A percentile compares a stretch with the other conserved stretches of the same genome.
Evolutionary conservation across 2,797 vertebrate species (phyloP).

Genomic region (Dallia pectoralis): DNA sequence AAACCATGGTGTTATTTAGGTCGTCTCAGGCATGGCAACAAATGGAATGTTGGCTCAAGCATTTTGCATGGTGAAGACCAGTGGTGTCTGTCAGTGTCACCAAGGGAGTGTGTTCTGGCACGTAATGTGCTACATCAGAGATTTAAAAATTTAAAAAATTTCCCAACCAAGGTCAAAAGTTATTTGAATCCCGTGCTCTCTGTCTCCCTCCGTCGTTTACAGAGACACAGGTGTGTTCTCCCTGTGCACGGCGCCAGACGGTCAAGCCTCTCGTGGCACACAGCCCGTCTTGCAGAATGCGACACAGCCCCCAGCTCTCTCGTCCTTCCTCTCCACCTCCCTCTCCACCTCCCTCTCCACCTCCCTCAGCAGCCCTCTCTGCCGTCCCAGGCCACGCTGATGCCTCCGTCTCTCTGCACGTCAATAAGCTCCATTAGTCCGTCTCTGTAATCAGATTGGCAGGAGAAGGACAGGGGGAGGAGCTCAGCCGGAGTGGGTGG

Average conservation of each 20-base stretch:
- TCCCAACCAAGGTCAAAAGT: not conserved
- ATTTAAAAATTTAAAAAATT: not conserved
- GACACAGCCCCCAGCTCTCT: slow-evolving; percentile 51
- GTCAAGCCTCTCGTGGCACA: not conserved
- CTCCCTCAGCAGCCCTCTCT: slow-evolving; percentile 27
- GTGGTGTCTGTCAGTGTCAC: not conserved
- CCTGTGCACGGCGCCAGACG: too few relatives aligned
- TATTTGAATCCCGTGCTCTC: not conserved
- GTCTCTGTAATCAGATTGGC: slow-evolving; percentile 60
- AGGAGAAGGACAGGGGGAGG: slow-evolving; percentile 27
- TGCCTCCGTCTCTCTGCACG: slow-evolving; percentile 48
- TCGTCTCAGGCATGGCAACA: too few relatives aligned
- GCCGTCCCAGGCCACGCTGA: slow-evolving; percentile 8
- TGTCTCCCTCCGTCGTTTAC: not conserved
- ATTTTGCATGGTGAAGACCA: not conserved
- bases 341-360: slow-evolving; percentile 47
- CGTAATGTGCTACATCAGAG: not conserved
- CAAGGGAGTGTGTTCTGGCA: not conserved
- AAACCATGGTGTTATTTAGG: slow-evolving; percentile 39
- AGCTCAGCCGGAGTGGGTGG: slow-evolving; percentile 36
- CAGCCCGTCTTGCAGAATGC: slow-evolving; percentile 57
- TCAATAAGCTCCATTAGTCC: slow-evolving; percentile 62
- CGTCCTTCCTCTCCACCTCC: slow-evolving; percentile 28
- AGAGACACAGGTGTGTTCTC: too few relatives aligned
- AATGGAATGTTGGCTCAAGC: slow-evolving; percentile 49